phyloP scores from a whole-genome alignment of 2,113 vertebrate species.

The Cynopterus brachyotis region DNA sequence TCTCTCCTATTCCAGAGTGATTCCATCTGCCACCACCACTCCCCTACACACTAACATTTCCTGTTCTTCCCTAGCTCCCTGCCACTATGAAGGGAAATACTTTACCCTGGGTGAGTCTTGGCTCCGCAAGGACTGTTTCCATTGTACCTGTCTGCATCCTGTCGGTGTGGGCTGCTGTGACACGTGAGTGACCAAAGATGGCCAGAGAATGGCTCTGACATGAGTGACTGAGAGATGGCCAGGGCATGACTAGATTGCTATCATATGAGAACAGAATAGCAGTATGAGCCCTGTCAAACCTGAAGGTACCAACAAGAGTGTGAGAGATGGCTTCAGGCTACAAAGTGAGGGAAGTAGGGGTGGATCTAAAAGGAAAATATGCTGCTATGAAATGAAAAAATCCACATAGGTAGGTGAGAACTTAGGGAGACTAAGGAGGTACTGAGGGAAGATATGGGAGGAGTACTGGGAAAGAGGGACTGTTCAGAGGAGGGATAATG shows the following conservation, averaged over 20 bases:
- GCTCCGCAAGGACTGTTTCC: conserved; percentile 92
- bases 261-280: not conserved
- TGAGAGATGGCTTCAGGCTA: not conserved
- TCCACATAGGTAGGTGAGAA: not conserved
- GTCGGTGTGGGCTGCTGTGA: conserved; percentile 96
- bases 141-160: conserved; percentile 95
- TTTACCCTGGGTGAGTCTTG: conserved; percentile 92
- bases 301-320: not conserved
- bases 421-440: not conserved
- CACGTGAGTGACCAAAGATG: conserved; percentile 87
- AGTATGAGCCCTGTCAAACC: not conserved
- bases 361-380: not conserved
- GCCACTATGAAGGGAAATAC: conserved; percentile 86
- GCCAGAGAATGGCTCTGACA: not conserved
- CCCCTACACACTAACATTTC: not conserved
- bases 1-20: not conserved
- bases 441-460: not conserved
- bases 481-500: not conserved
- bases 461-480: not conserved
- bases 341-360: not conserved
- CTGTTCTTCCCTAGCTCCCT: conserved; percentile 85
- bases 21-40: not conserved
- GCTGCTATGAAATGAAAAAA: not conserved
- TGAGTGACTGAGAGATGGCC: not conserved
- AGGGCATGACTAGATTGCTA: not conserved